A percentile compares a stretch with the other conserved stretches of the same genome.
phyloP scores from a whole-genome alignment of 2,113 vertebrate genomes.

The Phyllostomus discolor region DNA sequence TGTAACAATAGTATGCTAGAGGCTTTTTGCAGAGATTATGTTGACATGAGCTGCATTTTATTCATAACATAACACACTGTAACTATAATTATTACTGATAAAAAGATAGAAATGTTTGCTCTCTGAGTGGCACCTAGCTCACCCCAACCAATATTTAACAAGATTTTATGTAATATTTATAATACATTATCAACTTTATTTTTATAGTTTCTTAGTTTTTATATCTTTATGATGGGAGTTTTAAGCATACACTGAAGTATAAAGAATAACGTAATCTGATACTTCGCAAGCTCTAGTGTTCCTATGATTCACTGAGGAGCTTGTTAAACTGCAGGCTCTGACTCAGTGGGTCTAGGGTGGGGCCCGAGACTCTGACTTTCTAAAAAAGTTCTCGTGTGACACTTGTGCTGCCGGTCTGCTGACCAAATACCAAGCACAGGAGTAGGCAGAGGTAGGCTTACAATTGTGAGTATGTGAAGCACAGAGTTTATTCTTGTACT shows the following conservation, averaged over 20 bases:
- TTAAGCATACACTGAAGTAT: not conserved
- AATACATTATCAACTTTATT: not conserved
- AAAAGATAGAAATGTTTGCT: constrained; percentile 22
- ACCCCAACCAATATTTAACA: not conserved
- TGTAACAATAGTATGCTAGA: not conserved
- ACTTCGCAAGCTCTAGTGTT: not conserved
- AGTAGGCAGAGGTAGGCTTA: not conserved
- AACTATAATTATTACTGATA: not conserved
- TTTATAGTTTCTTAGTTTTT: not conserved
- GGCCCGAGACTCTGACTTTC: not conserved
- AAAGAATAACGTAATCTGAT: not conserved
- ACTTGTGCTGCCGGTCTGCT: not conserved
- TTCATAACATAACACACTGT: not conserved
- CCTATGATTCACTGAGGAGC: not conserved
- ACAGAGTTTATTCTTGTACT: not conserved
- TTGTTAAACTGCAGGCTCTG: not conserved
- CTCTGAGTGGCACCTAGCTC: not conserved
- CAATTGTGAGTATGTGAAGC: not conserved
- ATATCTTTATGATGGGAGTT: not conserved
- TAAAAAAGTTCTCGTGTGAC: not conserved
- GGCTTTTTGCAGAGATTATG: not conserved
- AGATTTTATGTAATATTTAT: not conserved
- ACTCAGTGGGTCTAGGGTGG: too few relatives aligned
- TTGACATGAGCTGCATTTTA: not conserved
- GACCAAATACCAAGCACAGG: not conserved